Evolutionary conservation across 35 echinoderm and acorn worm species (phyloP), one percentile per base, ranked within the genome.

Genomic region (Apostichopus japonicus): DNA sequence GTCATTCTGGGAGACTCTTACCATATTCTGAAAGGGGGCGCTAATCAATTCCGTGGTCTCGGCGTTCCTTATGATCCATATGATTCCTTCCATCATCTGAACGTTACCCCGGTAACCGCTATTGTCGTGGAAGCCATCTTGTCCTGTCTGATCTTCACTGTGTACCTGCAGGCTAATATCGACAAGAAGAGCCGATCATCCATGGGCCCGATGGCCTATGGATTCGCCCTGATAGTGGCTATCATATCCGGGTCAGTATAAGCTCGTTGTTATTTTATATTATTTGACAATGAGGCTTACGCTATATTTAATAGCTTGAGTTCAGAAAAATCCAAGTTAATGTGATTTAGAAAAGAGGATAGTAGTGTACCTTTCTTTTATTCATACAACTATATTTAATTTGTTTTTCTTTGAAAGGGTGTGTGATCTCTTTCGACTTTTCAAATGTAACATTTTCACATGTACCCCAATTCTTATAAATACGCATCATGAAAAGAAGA

Each of bases 31-130:
- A 93, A 95, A 19, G 96, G 96, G 10, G 96, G 96, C 1, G 90
- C 87, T 67, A 98, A 95, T 86, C 92, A 96, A 86, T 95, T 96
- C 79, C 96, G 94, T 58, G 96, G 96, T 17, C 89, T 92, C 5
- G 84, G 92, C 9, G 93, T 98, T 5, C 96, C 96, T 8, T 98
- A 94, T 61, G 96, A 98, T 27, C 93, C 91, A 16, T 98, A 98
- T 58, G 96, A 98, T 87, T 57, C 90, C 16, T 90, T 94, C 90
- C 94, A 95, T 24, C 89, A 94, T 17, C 94, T 98, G 22, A 92
- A 94, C 72, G 95, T 98, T 23, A 95, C 96, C 10, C 71, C 83
- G 0, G 93, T 95, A 8, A 98, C 96, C 1, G 96, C 96, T 22
- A 94, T 98, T 21, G 92, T 98, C 70, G 87, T 96, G 23, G 96